Conservation (phyloP, 2,113 vertebrate species). For the Emydura subglobosa region DNA sequence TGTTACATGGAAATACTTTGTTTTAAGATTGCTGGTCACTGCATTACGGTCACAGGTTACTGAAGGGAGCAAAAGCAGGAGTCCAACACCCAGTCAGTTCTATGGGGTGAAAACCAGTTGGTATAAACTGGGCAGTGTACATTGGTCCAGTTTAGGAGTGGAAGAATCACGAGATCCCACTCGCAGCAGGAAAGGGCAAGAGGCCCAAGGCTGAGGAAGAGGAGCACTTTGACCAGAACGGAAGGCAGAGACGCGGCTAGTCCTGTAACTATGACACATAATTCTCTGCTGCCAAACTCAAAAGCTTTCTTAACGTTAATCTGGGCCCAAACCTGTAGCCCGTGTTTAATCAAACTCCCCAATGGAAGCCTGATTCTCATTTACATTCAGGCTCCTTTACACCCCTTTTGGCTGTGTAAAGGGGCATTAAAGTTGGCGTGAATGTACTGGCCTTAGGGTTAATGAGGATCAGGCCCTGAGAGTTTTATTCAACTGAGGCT, state of each 20-base stretch:
- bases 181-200: no score
- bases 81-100: no score
- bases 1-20: neutral
- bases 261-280: neutral
- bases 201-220: neutral
- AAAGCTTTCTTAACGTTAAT: neutral
- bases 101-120: neutral
- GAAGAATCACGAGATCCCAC: no score
- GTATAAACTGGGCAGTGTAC: neutral
- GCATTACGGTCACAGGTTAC: fast-evolving
- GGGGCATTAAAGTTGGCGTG: neutral
- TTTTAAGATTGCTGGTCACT: fast-evolving
- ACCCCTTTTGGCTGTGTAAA: neutral
- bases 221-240: neutral
- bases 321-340: neutral
- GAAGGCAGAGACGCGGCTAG: neutral
- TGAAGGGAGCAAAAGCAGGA: no score
- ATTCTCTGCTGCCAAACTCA: neutral
- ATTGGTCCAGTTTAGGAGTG: no score
- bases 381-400: neutral
- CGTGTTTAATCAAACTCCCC: neutral
- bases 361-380: neutral
- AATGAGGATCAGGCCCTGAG: neutral
- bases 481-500: neutral
- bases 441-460: neutral